Base-by-base conservation (phyloP, 1,140 invertebrate species). In the Aphelenchoides fujianensis region DNA sequence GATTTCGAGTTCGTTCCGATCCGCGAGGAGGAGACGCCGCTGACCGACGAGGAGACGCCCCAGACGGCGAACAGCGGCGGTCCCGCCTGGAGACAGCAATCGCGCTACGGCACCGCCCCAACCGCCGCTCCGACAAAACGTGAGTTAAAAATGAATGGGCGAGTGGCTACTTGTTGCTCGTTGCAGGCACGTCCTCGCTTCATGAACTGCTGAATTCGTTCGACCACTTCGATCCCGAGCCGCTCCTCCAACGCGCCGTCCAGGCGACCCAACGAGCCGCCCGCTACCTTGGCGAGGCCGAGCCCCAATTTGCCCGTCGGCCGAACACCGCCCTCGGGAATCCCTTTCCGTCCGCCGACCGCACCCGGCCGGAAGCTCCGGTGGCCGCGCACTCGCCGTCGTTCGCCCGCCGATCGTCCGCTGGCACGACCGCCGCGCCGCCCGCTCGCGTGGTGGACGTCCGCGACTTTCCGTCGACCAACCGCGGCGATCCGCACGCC, bases 1-100 rank as follows among this genome's bases (percentile, higher is more conserved):
- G 63, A 66, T 48, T 66, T 35, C 31, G 63, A 66, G 53, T 66
- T 66, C 31, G 63, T 66, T n/a, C 63, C 63, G 53, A 66, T 66
- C 31, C 16, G 32, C 16, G 63, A 66, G 32, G 32, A 34, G 1
- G 32, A 66, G 53, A 36, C 32, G n/a, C 12, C 63, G 27, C 12
- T n/a, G 34, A 66, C 1, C n/a, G 27, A 37, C 16, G 32, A 19
- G 53, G 12, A 66, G 12, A 32, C 7, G 12, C 63, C 1, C 23
- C 37, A n/a, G 53, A 66, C 63, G 12, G 16, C 28, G 23, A 35
- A 66, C 23, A 30, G 19, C 9, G 34, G 5, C 55, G 55, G 12
- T 7, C 55, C 55, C 12, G 55, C 55, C 34, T 59, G 55, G 55
- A 5, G 55, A 19, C 55, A 59, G 34, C 5, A 59, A 48, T 48